Evolutionary conservation across 2,797 vertebrate genomes (phyloP).

Genomic region (Dromococcyx pavoninus): DNA sequence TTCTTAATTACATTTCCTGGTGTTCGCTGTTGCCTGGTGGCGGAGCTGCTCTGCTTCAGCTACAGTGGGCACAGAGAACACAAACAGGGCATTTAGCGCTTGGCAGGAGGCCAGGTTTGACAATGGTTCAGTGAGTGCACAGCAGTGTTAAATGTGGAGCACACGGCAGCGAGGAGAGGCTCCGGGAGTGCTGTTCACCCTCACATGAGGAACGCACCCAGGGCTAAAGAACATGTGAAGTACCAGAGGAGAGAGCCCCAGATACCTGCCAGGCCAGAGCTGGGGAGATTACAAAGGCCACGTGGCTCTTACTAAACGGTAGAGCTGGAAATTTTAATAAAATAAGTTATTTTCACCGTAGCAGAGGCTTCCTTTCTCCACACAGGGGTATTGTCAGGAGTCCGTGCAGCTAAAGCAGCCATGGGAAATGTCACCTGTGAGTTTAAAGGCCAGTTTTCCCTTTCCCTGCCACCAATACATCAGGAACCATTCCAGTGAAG

Average conservation of each 20-base stretch:
- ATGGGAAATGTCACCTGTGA: background rate
- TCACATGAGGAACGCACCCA: background rate
- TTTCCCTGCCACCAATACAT: background rate
- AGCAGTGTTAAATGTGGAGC: conserved; percentile 1
- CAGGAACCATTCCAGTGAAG: background rate
- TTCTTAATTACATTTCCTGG: conserved; percentile 62
- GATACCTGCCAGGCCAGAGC: background rate
- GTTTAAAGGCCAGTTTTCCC: background rate
- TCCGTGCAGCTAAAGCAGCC: conserved; percentile 3
- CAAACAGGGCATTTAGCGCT: conserved; percentile 47
- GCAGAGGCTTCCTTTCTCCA: background rate
- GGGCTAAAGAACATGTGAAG: background rate
- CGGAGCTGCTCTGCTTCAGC: conserved; percentile 28
- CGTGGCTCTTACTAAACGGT: conserved; percentile 37
- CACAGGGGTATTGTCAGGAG: background rate
- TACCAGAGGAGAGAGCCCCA: background rate
- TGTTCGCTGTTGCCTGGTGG: conserved; percentile 42
- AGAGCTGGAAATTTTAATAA: conserved; percentile 12
- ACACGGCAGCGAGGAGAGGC: background rate
- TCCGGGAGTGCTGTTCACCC: background rate
- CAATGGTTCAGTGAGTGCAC: conserved; percentile 33
- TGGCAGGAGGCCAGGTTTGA: conserved; percentile 36
- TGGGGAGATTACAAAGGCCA: conserved; percentile 41
- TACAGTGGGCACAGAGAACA: conserved; percentile 44
- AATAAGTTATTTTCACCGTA: conserved; percentile 5